Percentiles rank a stretch among this genome's conserved stretches.
Conservation (phyloP, 2,888 invertebrate genomes). For the Harpagoxenus sublaevis region DNA sequence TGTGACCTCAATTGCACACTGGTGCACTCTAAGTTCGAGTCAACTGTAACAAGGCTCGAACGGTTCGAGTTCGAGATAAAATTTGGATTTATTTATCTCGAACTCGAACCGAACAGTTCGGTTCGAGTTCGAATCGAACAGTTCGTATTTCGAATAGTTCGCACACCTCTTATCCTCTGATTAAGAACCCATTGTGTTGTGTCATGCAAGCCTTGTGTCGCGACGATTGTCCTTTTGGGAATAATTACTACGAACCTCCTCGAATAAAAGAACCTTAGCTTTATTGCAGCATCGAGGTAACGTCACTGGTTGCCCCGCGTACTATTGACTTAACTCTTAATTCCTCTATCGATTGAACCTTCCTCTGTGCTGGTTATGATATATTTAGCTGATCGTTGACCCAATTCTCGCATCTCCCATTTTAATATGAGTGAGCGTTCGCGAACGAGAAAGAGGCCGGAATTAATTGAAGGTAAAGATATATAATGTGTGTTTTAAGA, state of each 20-base stretch:
- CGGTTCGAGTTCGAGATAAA: no score
- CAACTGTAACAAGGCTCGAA: no score
- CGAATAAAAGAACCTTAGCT: slow-evolving; percentile 9
- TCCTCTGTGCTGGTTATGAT: background rate
- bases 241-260: background rate
- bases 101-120: no score
- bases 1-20: no score
- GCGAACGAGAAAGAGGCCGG: background rate
- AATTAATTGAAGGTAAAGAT: slow-evolving; percentile 28
- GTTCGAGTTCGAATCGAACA: no score
- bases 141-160: no score
- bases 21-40: no score
- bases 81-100: no score
- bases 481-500: background rate
- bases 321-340: slow-evolving; percentile 69
- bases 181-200: background rate
- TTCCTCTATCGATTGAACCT: slow-evolving; percentile 60
- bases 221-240: background rate
- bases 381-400: slow-evolving; percentile 50
- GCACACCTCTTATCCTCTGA: no score
- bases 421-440: slow-evolving; percentile 19
- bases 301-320: slow-evolving; percentile 53
- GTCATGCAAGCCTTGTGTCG: background rate
- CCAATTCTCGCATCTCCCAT: slow-evolving; percentile 22
- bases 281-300: slow-evolving; percentile 45